Evolutionary conservation across 2,797 vertebrate genomes (phyloP).

Genomic region (Sebastiscus albofasciatus): DNA sequence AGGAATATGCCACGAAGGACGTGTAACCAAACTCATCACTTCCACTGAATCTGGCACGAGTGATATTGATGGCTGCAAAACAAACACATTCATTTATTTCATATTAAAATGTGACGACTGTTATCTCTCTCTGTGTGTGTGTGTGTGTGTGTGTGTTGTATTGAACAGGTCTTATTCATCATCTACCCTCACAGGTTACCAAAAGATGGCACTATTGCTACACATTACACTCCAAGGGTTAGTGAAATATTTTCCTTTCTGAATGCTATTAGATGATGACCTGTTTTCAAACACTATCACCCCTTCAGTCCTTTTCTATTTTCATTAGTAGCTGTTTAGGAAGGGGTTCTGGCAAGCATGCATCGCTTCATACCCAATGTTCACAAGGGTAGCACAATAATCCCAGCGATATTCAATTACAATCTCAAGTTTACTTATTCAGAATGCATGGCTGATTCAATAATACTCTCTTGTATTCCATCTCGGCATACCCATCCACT

Average conservation of each 20-base stretch:
- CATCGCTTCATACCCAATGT: constrained; percentile 52
- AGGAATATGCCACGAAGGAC: constrained; percentile 86
- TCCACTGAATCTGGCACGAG: constrained; percentile 86
- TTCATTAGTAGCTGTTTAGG: constrained; percentile 78
- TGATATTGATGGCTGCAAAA: constrained; percentile 85
- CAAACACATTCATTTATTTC: constrained; percentile 14
- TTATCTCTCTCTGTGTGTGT: background rate
- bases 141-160: constrained; percentile 8
- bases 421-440: constrained; percentile 67
- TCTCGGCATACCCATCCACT: constrained; percentile 59
- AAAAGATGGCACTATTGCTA: constrained; percentile 85
- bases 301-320: constrained; percentile 75
- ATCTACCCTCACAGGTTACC: constrained; percentile 39
- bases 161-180: constrained; percentile 17
- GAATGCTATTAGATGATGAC: constrained; percentile 74
- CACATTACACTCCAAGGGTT: constrained; percentile 35
- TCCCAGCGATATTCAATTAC: constrained; percentile 71
- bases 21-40: constrained; percentile 87
- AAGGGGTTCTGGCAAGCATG: constrained; percentile 59
- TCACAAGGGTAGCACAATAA: constrained; percentile 64
- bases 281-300: constrained; percentile 77
- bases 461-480: constrained; percentile 58
- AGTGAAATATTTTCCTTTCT: constrained; percentile 51
- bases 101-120: background rate
- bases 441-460: constrained; percentile 67